Evolutionary conservation across 2,113 vertebrate species (phyloP).

Genomic region (Petrocephalus zakoni): DNA sequence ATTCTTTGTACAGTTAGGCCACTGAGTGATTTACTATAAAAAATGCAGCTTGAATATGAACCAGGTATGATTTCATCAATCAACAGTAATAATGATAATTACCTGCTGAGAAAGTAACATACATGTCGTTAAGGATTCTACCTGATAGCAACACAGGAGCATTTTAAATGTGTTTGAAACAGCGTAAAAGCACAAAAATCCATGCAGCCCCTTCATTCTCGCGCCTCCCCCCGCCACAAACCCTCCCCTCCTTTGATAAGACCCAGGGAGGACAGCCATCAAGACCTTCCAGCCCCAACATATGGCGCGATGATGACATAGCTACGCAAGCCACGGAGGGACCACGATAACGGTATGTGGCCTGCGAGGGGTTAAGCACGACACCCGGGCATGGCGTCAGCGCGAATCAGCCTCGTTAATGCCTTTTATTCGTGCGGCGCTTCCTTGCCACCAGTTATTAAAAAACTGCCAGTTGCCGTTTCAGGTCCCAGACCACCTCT

Average conservation of each 20-base stretch:
- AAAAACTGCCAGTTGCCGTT: background rate
- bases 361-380: background rate
- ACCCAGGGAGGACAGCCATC: background rate
- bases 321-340: background rate
- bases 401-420: background rate
- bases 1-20: background rate
- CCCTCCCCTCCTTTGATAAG: background rate
- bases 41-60: too few relatives aligned
- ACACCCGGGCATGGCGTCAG: background rate
- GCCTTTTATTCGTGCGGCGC: background rate
- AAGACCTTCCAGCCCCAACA: background rate
- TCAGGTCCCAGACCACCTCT: background rate
- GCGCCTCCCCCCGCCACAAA: background rate
- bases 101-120: too few relatives aligned
- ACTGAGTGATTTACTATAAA: too few relatives aligned
- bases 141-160: background rate
- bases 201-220: background rate
- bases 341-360: background rate
- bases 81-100: too few relatives aligned
- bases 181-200: background rate
- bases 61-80: too few relatives aligned
- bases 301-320: background rate
- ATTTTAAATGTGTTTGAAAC: background rate
- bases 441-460: background rate
- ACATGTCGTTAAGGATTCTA: too few relatives aligned